A percentile compares a stretch with the other conserved stretches of the same genome.
These are phyloP conservation scores for Philopotamus ludificatus DNA, from an alignment of 1,140 invertebrate genomes.

Conservation along the genomic window DNA sequence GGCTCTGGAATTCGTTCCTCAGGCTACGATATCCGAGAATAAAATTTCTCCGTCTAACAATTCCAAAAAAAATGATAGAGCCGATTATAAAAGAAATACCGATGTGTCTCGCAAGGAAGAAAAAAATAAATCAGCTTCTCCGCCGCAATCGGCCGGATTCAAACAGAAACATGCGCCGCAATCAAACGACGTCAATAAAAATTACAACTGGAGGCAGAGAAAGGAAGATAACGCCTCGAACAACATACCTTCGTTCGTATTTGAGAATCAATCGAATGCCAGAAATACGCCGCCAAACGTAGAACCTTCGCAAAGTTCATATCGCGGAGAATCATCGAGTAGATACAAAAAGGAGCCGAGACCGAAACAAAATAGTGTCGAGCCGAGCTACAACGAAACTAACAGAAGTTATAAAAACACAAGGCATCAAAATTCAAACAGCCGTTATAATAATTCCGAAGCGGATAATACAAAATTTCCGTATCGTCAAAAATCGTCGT, in stretches of 20 bases:
- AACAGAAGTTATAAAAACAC: slow-evolving; percentile 12
- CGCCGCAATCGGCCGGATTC: too few relatives aligned
- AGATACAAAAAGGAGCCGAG: not conserved
- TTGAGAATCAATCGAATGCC: not conserved
- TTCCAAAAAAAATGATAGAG: slow-evolving; percentile 41
- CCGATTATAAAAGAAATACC: slow-evolving; percentile 40
- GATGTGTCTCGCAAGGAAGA: slow-evolving; percentile 48
- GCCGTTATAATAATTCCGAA: not conserved
- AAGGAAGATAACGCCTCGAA: not conserved
- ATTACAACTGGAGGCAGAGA: slow-evolving; percentile 31
- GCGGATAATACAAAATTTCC: slow-evolving; percentile 1
- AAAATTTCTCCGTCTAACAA: slow-evolving; percentile 41
- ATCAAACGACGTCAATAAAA: slow-evolving; percentile 9
- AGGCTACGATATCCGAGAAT: slow-evolving; percentile 43
- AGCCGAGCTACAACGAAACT: not conserved
- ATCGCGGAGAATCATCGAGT: not conserved
- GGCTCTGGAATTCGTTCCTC: slow-evolving; percentile 54
- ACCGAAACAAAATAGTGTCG: not conserved
- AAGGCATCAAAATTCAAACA: not conserved
- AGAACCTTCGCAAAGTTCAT: not conserved
- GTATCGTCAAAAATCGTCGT: slow-evolving; percentile 4
- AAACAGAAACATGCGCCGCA: not conserved
- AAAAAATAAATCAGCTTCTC: slow-evolving; percentile 44
- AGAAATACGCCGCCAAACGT: not conserved
- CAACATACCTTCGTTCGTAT: not conserved